phyloP scores from a whole-genome alignment of 2,888 invertebrate genomes.

The Cataglyphis livida region DNA sequence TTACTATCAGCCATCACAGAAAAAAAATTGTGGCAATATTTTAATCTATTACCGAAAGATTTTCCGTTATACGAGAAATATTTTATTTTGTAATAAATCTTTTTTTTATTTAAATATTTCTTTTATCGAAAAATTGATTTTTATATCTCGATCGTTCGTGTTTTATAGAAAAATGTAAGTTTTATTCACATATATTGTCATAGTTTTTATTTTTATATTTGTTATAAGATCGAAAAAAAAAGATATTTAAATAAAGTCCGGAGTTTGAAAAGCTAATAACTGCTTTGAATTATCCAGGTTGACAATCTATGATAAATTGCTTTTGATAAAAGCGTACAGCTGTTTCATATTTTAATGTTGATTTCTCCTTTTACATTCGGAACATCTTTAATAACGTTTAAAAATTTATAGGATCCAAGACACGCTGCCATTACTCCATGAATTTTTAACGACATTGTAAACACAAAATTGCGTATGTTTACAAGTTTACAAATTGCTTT shows the following conservation, averaged over 20 bases:
- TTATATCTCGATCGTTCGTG: background rate
- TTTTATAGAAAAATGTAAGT: constrained; percentile 3
- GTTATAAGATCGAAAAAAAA: constrained; percentile 2
- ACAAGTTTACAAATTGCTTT: background rate
- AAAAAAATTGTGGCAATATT: background rate
- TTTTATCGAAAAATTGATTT: background rate
- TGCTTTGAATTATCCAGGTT: constrained; percentile 26
- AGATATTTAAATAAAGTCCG: constrained; percentile 42
- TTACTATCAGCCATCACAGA: background rate
- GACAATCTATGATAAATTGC: constrained; percentile 58
- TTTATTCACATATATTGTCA: constrained; percentile 1
- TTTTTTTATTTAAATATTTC: background rate
- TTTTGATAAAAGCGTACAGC: constrained; percentile 76
- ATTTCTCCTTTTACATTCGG: constrained; percentile 13
- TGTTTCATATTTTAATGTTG: constrained; percentile 52
- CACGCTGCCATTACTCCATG: background rate
- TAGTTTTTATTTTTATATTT: constrained; percentile 6
- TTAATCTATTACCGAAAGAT: background rate
- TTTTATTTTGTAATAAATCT: background rate
- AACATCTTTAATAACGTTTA: constrained; percentile 16
- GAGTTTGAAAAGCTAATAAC: constrained; percentile 37
- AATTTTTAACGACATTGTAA: constrained; percentile 1
- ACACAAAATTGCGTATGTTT: background rate
- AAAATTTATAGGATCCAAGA: background rate
- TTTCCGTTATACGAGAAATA: background rate